These are phyloP conservation scores for Vulpes ferrilata DNA, from an alignment of 2,113 vertebrate species.

Conservation along the genomic window DNA sequence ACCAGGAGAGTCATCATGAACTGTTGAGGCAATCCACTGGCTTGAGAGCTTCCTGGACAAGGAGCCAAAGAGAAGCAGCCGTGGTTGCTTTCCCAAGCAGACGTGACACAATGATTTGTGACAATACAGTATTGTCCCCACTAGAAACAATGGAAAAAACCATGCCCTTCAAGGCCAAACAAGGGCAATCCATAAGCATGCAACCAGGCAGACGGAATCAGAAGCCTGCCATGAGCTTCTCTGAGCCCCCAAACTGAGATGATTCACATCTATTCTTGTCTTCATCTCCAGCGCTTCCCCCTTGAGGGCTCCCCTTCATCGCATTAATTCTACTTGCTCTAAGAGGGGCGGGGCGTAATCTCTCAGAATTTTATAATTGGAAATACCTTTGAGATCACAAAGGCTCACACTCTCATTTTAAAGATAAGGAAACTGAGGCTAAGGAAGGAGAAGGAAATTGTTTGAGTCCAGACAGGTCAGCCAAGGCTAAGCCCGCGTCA, in stretches of 20 bases:
- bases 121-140: neutral
- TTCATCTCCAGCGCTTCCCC: neutral
- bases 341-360: too few species aligned
- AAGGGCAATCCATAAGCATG: neutral
- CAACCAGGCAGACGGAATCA: neutral
- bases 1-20: neutral
- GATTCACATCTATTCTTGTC: neutral
- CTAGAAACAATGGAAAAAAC: slow-evolving; percentile 25
- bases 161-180: slow-evolving; percentile 20
- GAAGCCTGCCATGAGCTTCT: neutral
- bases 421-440: slow-evolving; percentile 37
- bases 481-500: neutral
- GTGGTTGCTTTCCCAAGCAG: neutral
- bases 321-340: neutral
- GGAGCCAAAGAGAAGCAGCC: neutral
- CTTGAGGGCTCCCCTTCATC: neutral
- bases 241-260: neutral
- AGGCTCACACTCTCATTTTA: neutral
- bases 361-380: neutral
- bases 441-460: neutral
- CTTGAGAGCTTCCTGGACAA: slow-evolving; percentile 1
- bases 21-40: neutral
- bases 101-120: neutral
- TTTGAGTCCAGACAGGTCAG: neutral
- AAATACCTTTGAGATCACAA: slow-evolving; percentile 13